Base-by-base conservation (phyloP, 2,888 invertebrate genomes). In the Drosophila basisetae region DNA sequence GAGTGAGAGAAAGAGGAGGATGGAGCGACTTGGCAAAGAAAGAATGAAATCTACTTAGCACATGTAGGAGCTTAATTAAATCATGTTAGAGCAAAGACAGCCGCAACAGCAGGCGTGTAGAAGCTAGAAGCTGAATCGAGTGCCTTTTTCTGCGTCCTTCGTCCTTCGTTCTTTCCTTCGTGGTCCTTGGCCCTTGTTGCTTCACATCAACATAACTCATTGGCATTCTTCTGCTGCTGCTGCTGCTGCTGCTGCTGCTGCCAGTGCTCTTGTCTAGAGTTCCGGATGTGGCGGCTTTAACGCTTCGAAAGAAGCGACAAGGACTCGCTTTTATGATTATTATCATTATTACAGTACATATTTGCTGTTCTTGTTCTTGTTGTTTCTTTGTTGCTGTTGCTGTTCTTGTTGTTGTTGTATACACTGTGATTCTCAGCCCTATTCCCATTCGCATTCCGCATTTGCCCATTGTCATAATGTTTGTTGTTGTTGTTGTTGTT, bases 51-150 rank as follows among this genome's bases (percentile, higher is more conserved):
- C 86, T 90, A 89, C 87, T 89, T 87, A 85, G 87, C 84, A 82
- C 90, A 86, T 87, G 84, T 90, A 80, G 82, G 68, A 80, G 74
- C 89, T 90, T 90, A 90, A 87, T 87, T 90, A 89, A 87, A 86
- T 90, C 87, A 86, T 90, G 87, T 74, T 70, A 16, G 59, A 69
- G 67, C 47, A 65, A 73, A 25, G 16, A 16, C 68, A 65, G 55
- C 31, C 55, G 56, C 31, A 22, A 16, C 37, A 41, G 30, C 22
- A 22, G 54, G 22, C 59, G 4, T 33, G 62, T 39, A 18, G 16
- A 56, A 37, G 16, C 25, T 18, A 18, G 35, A 2, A 35, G 22
- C 35, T 22, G 56, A 64, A 6, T 50, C 53, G 58, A 35, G 43
- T 16, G 47, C n/a, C 41, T 49, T 35, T 63, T 56, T 16, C 28